Percentiles rank a stretch among this genome's conserved stretches.
These are phyloP conservation scores for Cephalopterus ornatus DNA, from an alignment of 2,113 vertebrate genomes.

Conservation along the genomic window DNA sequence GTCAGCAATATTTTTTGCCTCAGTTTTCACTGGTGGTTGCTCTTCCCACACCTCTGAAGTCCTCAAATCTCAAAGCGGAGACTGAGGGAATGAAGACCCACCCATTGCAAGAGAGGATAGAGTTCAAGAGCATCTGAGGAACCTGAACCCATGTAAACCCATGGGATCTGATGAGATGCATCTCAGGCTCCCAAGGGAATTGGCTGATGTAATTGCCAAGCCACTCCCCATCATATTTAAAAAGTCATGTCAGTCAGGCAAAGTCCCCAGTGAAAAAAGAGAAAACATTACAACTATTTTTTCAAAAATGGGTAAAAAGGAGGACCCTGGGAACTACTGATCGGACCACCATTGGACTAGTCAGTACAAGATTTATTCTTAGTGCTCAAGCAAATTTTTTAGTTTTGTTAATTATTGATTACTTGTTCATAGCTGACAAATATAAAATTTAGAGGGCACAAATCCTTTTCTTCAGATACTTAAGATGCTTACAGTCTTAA, in stretches of 20 bases:
- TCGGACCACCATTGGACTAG: neutral
- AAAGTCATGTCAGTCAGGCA: neutral
- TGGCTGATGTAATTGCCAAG: neutral
- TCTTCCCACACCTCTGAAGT: neutral
- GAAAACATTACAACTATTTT: neutral
- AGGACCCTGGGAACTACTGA: accelerated
- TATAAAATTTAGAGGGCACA: neutral
- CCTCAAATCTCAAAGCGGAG: neutral
- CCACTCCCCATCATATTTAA: neutral
- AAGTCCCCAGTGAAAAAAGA: neutral
- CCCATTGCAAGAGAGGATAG: neutral
- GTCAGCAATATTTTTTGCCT: neutral
- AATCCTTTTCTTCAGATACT: neutral
- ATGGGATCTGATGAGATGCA: neutral
- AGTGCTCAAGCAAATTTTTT: neutral
- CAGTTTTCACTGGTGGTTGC: neutral
- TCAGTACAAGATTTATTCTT: neutral
- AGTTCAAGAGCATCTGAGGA: neutral
- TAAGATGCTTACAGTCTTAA: neutral
- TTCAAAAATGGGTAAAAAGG: neutral
- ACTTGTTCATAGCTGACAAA: neutral
- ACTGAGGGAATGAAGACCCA: neutral
- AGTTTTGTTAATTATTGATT: neutral
- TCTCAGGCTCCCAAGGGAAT: neutral
- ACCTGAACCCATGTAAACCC: neutral